These are phyloP conservation scores for Pinctada fucata DNA, from an alignment of 2,888 invertebrate species.

Conservation along the genomic window DNA sequence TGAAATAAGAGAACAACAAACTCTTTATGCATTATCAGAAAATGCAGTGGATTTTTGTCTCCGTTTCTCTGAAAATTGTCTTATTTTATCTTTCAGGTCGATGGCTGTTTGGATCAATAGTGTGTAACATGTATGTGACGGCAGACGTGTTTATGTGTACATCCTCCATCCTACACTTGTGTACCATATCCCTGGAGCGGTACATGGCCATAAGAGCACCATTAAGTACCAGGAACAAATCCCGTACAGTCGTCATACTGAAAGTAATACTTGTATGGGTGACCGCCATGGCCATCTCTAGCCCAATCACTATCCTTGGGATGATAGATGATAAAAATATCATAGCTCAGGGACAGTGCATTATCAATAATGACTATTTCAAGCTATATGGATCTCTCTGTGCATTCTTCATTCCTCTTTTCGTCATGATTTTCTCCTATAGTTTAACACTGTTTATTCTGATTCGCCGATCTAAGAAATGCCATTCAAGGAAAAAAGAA, in stretches of 20 bases:
- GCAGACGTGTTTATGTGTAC: slow-evolving; percentile 82
- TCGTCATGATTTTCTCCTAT: slow-evolving; percentile 97
- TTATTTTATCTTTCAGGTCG: slow-evolving; percentile 82
- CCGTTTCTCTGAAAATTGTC: no score
- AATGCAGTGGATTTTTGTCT: no score
- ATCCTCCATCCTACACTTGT: slow-evolving; percentile 80
- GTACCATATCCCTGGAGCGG: slow-evolving; percentile 81
- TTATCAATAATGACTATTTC: slow-evolving; percentile 76
- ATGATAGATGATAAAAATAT: slow-evolving; percentile 81
- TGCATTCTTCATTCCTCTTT: slow-evolving; percentile 96
- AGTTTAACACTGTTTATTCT: slow-evolving; percentile 92
- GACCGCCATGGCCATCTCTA: slow-evolving; percentile 82
- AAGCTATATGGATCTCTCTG: slow-evolving; percentile 94
- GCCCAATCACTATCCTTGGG: slow-evolving; percentile 78
- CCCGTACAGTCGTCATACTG: slow-evolving; percentile 77
- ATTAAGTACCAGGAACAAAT: slow-evolving; percentile 80
- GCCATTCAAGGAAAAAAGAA: slow-evolving; percentile 45
- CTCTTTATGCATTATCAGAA: no score
- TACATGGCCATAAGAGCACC: slow-evolving; percentile 94
- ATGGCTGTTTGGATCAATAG: slow-evolving; percentile 85
- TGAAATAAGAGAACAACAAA: no score
- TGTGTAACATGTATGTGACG: slow-evolving; percentile 78
- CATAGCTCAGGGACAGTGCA: slow-evolving; percentile 81
- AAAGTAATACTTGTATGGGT: slow-evolving; percentile 97
- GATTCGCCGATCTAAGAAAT: slow-evolving; percentile 83